These are phyloP conservation scores for Idaea aversata DNA, from an alignment of 2,888 invertebrate species.

Conservation along the genomic window DNA sequence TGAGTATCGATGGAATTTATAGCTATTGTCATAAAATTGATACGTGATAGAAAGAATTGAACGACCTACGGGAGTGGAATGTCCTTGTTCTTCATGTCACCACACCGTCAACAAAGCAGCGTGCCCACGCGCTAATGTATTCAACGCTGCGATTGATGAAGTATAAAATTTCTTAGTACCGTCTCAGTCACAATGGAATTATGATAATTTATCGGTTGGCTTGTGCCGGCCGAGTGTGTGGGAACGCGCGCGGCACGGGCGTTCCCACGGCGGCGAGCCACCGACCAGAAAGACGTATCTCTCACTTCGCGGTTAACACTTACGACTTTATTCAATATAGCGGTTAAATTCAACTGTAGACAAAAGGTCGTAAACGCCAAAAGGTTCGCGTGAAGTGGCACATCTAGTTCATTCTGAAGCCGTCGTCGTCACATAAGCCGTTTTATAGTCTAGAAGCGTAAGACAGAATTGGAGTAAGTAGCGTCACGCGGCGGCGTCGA, in stretches of 20 bases:
- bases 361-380: slow-evolving; percentile 53
- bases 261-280: slow-evolving; percentile 71
- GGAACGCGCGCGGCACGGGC: slow-evolving; percentile 80
- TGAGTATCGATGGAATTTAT: slow-evolving; percentile 42
- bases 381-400: slow-evolving; percentile 34
- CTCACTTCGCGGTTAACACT: slow-evolving; percentile 42
- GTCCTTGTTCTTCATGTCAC: slow-evolving; percentile 47
- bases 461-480: slow-evolving; percentile 80
- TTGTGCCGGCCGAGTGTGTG: slow-evolving; percentile 80
- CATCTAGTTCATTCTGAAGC: slow-evolving; percentile 44
- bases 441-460: slow-evolving; percentile 48
- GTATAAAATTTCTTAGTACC: slow-evolving; percentile 80
- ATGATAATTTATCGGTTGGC: slow-evolving; percentile 81
- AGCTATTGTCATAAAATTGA: slow-evolving; percentile 50
- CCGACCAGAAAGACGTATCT: slow-evolving; percentile 55
- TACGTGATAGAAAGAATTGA: slow-evolving; percentile 58
- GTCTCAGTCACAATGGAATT: slow-evolving; percentile 81
- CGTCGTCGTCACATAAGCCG: slow-evolving; percentile 52
- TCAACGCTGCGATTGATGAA: slow-evolving; percentile 79
- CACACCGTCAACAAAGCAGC: slow-evolving; percentile 63
- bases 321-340: slow-evolving; percentile 50
- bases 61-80: slow-evolving; percentile 29
- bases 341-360: slow-evolving; percentile 23
- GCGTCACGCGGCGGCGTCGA: slow-evolving; percentile 77
- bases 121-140: slow-evolving; percentile 78